phyloP scores from a whole-genome alignment of 37 sponge, comb jelly and placozoan genomes.

The Agelas oroides region DNA sequence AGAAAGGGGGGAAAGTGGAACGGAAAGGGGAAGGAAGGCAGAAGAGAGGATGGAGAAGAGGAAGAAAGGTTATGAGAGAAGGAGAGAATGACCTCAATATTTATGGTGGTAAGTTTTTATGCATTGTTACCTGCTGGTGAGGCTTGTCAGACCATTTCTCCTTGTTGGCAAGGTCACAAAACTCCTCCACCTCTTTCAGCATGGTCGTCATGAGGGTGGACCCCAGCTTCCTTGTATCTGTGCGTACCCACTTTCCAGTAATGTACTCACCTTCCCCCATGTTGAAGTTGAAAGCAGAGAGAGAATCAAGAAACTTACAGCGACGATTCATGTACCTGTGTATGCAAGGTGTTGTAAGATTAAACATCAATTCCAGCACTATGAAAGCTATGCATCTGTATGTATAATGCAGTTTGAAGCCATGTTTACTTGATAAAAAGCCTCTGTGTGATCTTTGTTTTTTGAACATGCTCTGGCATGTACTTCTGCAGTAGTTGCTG shows the following conservation, averaged over 20 bases:
- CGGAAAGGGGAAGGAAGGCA: too few relatives aligned
- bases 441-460: constrained; percentile 68
- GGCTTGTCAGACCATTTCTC: constrained; percentile 68
- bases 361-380: too few relatives aligned
- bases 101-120: too few relatives aligned
- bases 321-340: constrained; percentile 84
- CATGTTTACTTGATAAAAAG: constrained; percentile 81
- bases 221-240: constrained; percentile 76
- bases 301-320: constrained; percentile 69
- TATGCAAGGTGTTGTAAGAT: too few relatives aligned
- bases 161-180: constrained; percentile 76
- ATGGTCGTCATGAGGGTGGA: constrained; percentile 84
- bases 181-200: constrained; percentile 78
- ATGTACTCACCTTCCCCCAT: constrained; percentile 61
- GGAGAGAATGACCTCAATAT: too few relatives aligned
- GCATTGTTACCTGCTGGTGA: constrained; percentile 78
- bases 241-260: constrained; percentile 2
- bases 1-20: too few relatives aligned
- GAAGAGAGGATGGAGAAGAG: too few relatives aligned
- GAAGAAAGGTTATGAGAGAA: too few relatives aligned
- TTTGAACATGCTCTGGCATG: constrained; percentile 61
- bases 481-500: constrained; percentile 53
- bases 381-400: too few relatives aligned
- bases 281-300: constrained; percentile 79
- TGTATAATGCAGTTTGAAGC: too few relatives aligned